Conservation (phyloP, 2,797 vertebrate species). For the Aplochiton taeniatus region DNA sequence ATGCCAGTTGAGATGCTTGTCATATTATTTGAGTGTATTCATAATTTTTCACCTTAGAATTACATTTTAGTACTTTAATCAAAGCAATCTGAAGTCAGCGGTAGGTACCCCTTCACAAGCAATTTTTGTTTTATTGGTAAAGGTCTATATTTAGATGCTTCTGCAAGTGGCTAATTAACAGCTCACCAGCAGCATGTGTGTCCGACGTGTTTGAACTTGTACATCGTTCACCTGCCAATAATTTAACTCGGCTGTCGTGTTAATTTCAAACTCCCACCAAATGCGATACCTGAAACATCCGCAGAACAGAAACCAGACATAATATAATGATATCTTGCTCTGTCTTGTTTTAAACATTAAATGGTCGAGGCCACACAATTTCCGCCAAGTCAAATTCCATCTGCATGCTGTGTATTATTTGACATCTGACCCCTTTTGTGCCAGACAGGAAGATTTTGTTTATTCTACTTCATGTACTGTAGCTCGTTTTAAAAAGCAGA, state of each 20-base stretch:
- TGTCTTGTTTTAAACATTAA: too few species aligned
- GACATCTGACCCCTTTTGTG: conserved; percentile 42
- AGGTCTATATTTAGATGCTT: conserved; percentile 24
- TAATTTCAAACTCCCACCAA: conserved; percentile 7
- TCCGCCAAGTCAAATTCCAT: too few species aligned
- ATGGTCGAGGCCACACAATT: too few species aligned
- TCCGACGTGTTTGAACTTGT: conserved; percentile 38
- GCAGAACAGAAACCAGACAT: background rate
- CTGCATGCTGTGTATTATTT: conserved; percentile 13
- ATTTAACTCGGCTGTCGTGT: conserved; percentile 32
- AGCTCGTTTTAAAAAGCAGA: conserved; percentile 41
- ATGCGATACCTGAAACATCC: conserved; percentile 7
- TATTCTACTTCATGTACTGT: conserved; percentile 26
- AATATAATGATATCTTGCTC: conserved; percentile 3
- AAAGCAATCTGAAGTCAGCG: background rate
- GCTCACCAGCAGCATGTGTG: conserved; percentile 16
- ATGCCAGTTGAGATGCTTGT: background rate
- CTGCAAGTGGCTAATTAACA: conserved; percentile 45
- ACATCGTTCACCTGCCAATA: conserved; percentile 28
- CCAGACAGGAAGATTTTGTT: conserved; percentile 41
- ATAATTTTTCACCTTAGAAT: conserved; percentile 8
- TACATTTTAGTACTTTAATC: conserved; percentile 15
- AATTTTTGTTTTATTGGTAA: conserved; percentile 10
- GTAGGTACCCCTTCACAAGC: conserved; percentile 19
- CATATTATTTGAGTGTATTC: background rate